These are phyloP conservation scores for Drosophila tripunctata DNA, from an alignment of 2,888 invertebrate genomes.

Conservation along the genomic window DNA sequence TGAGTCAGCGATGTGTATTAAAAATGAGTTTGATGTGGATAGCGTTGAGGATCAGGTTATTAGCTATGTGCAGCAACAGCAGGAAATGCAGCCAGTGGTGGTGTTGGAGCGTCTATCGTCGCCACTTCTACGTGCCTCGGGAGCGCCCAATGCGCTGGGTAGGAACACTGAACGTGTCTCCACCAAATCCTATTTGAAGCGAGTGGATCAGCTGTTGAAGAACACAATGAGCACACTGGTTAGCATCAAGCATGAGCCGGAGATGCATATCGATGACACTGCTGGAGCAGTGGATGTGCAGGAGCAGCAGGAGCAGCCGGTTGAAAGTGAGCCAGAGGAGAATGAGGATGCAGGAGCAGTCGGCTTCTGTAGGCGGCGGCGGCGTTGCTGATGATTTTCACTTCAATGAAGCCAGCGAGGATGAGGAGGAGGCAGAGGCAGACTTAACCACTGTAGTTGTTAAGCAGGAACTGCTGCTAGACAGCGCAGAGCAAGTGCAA, in stretches of 20 bases:
- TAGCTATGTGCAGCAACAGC: too few species aligned
- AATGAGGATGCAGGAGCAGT: slow-evolving; percentile 17
- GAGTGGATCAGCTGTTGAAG: slow-evolving; percentile 81
- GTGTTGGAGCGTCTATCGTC: slow-evolving; percentile 76
- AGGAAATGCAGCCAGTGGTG: slow-evolving; percentile 74
- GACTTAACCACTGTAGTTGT: slow-evolving; percentile 45
- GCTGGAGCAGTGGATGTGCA: too few species aligned
- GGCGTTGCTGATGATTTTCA: slow-evolving; percentile 53
- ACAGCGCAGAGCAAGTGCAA: slow-evolving; percentile 13
- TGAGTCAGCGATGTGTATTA: slow-evolving; percentile 74
- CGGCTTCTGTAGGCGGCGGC: too few species aligned
- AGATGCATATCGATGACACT: slow-evolving; percentile 68
- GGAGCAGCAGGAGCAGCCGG: slow-evolving; percentile 13
- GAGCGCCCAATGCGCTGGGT: slow-evolving; percentile 19
- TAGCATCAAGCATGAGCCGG: slow-evolving; percentile 83
- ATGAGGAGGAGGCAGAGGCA: slow-evolving; percentile 44
- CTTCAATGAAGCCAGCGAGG: slow-evolving; percentile 31
- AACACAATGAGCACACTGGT: slow-evolving; percentile 82
- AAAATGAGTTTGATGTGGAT: slow-evolving; percentile 78
- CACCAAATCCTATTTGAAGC: slow-evolving; percentile 79
- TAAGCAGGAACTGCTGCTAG: slow-evolving; percentile 80
- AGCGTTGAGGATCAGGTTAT: slow-evolving; percentile 43
- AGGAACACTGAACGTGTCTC: slow-evolving; percentile 74
- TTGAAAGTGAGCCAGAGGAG: slow-evolving; percentile 43
- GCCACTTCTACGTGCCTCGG: slow-evolving; percentile 65